Conservation (phyloP, 1,140 invertebrate species). For the Musca vetustissima region DNA sequence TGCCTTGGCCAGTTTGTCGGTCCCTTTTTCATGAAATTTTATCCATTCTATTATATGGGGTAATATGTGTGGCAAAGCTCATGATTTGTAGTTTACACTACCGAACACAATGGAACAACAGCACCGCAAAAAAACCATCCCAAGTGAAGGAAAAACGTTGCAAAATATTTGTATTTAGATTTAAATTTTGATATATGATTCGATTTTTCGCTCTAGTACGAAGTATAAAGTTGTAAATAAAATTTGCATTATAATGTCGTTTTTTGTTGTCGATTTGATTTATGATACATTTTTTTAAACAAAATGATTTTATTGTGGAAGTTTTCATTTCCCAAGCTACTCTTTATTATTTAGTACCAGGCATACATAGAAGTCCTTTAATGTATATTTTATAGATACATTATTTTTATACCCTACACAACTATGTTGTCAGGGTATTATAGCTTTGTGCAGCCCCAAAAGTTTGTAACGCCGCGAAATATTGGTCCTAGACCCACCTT, state of each 20-base stretch:
- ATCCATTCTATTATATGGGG: neutral
- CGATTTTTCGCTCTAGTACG: neutral
- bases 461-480: no score
- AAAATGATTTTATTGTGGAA: conserved; percentile 7
- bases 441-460: no score
- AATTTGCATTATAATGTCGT: conserved; percentile 26
- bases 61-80: conserved; percentile 15
- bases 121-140: neutral
- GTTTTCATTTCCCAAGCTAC: no score
- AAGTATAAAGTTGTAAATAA: conserved; percentile 25
- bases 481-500: no score
- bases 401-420: no score
- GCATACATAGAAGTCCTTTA: no score
- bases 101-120: neutral
- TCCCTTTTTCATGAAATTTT: neutral
- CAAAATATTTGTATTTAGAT: conserved; percentile 15
- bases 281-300: conserved; percentile 11
- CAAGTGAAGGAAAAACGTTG: neutral
- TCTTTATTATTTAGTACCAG: no score
- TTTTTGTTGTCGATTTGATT: neutral
- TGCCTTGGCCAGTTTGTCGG: neutral
- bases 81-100: conserved; percentile 15
- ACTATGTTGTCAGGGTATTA: no score
- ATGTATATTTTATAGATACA: no score
- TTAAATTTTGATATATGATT: conserved; percentile 20